Base-by-base conservation (phyloP, 2,888 invertebrate genomes). In the Zelleria hepariella region DNA sequence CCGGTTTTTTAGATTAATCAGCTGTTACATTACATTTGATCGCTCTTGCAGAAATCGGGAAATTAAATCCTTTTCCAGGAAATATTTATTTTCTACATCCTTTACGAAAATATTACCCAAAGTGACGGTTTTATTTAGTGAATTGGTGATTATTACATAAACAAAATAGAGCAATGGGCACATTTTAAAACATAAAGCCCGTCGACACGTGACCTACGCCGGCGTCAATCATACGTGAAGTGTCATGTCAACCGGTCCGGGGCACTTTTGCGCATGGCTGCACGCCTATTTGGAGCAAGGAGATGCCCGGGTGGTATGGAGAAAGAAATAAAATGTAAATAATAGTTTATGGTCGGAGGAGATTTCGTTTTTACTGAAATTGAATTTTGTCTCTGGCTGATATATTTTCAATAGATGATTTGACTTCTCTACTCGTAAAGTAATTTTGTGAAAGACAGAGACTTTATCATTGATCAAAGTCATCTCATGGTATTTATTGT, bases 211-310 rank as follows among this genome's bases (percentile, higher is more conserved):
- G 57, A 57, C 21, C 15, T 5, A 10, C 47, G 48, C 2, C 55
- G 10, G 8, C 58, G 75, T 78, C 80, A 80, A 75, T 82, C 81
- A 81, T 72, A 70, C 71, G 71, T 69, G 72, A 73, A 77, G 77
- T 78, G 77, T 77, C 79, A 83, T n/a, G n/a, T n/a, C n/a, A 73
- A 70, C 78, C 75, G 68, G 71, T 74, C 73, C 69, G 68, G 73
- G 72, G 78, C 76, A 81, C 78, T 84, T 85, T 86, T 80, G 77
- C 82, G 82, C 82, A 75, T 80, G 80, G 81, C 75, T 73, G 79
- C 77, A 70, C 80, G 76, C 77, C 74, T 78, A 75, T 73, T 82
- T 78, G 74, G 76, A 73, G 32, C 32, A 15, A 75, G 52, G 62
- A n/a, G 69, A 66, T 62, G 57, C 53, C 62, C 64, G 64, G 68